Evolutionary conservation across 2,113 vertebrate species (phyloP), one percentile per base, ranked within the genome.

Genomic region (Catagonus wagneri): DNA sequence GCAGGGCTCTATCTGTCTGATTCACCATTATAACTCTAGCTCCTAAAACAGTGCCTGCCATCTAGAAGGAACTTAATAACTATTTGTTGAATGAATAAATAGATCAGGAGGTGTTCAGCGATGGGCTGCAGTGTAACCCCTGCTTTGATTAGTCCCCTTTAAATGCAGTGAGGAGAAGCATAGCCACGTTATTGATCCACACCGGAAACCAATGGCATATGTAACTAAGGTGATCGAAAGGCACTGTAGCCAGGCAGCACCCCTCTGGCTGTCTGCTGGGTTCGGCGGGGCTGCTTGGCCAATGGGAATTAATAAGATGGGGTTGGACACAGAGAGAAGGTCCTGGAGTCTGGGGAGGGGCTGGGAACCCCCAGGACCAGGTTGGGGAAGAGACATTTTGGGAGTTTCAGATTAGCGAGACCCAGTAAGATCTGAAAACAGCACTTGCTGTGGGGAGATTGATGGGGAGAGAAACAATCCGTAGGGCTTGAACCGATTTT

Each of bases 11-110:
- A 23, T 23, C 79, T 87, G 20, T 84, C 69, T 36, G 56, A 52
- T 58, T 60, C 84, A 63, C 0, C 4, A 7, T 23, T 74, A 34
- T 5, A 27, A 25, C 60, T 27, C 34, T n/a, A 29, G 50, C 29
- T 39, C 22, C 34, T n/a, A 39, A 56, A 22, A 19, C 14, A 15
- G 16, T 1, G 10, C n/a, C 93, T 63, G 32, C 10, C 56, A n/a
- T 36, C 39, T n/a, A 69, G 27, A 39, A 68, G 86, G 14, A 68
- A 61, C 60, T 81, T 25, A 32, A 11, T 44, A 25, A 56, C 92
- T 89, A 20, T 85, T 93, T 89, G 61, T 74, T 50, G 66, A 52
- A 89, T 88, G 72, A 85, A 83, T 81, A 79, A 76, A 75, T 84
- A 32, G 75, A 94, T 93, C 60, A 84, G 63, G 65, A 90, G 83